Evolutionary conservation across 2,113 vertebrate genomes (phyloP).

Genomic region (Gambusia holbrooki): DNA sequence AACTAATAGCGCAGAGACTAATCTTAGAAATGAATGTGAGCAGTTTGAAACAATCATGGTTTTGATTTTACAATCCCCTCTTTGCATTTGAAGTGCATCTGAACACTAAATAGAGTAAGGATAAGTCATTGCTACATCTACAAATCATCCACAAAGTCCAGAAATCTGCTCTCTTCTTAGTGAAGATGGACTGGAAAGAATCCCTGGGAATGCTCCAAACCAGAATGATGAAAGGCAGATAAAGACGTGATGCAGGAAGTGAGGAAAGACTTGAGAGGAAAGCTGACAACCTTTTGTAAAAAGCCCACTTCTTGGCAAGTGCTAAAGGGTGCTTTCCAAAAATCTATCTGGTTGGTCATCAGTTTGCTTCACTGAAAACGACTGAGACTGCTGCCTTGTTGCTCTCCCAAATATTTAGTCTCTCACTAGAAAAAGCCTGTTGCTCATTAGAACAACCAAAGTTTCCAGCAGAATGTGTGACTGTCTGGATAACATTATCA

Average conservation of each 20-base stretch:
- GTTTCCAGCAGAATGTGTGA: constrained; percentile 27
- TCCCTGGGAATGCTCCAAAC: not conserved
- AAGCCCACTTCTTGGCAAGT: not conserved
- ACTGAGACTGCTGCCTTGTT: constrained; percentile 13
- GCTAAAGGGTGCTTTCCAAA: not conserved
- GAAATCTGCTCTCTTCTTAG: not conserved
- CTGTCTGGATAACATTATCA: not conserved
- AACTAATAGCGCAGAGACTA: not conserved
- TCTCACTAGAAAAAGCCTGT: constrained; percentile 58
- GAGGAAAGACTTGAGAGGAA: not conserved
- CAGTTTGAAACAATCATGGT: not conserved
- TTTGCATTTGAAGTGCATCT: not conserved
- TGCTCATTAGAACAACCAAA: constrained; percentile 50
- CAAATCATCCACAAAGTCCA: not conserved
- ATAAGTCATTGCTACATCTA: not conserved
- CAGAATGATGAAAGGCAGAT: not conserved
- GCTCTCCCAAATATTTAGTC: constrained; percentile 16
- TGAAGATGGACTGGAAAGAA: not conserved
- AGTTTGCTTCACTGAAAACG: constrained; percentile 20
- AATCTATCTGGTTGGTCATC: constrained; percentile 6
- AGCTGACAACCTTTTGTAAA: not conserved
- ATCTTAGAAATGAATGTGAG: not conserved
- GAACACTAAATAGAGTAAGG: not conserved
- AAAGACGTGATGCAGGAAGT: not conserved
- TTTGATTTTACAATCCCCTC: not conserved